These are phyloP conservation scores for Parambassis ranga DNA, from an alignment of 2,797 vertebrate species.

Conservation along the genomic window DNA sequence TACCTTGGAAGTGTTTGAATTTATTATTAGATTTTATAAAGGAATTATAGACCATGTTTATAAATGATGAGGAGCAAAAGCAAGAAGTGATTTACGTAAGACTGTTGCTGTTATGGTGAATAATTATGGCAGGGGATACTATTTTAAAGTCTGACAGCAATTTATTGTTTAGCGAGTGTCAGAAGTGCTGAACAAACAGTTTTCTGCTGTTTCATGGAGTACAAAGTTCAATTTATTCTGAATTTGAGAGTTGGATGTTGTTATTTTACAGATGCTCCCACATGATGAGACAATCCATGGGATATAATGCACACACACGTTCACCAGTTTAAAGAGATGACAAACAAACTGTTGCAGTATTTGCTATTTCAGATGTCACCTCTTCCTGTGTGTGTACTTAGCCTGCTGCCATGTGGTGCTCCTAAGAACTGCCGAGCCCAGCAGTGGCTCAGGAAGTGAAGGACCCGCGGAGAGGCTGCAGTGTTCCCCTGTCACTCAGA, in stretches of 20 bases:
- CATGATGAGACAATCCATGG: background rate
- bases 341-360: slow-evolving; percentile 51
- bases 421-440: slow-evolving; percentile 39
- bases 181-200: background rate
- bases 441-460: slow-evolving; percentile 65
- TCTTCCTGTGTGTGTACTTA: slow-evolving; percentile 70
- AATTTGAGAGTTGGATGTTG: background rate
- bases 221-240: background rate
- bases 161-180: too few relatives aligned
- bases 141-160: too few relatives aligned
- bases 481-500: slow-evolving; percentile 68
- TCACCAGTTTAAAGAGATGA: slow-evolving; percentile 20
- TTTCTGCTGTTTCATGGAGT: background rate
- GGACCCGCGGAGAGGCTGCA: slow-evolving; percentile 39
- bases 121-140: too few relatives aligned
- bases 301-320: slow-evolving; percentile 17
- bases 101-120: too few relatives aligned
- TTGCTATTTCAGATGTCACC: slow-evolving; percentile 72
- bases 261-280: background rate
- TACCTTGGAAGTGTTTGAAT: slow-evolving; percentile 38
- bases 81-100: too few relatives aligned
- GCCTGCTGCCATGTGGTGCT: slow-evolving; percentile 60
- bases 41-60: background rate
- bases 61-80: slow-evolving; percentile 10
- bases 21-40: slow-evolving; percentile 17